These are phyloP conservation scores for Otocyon megalotis DNA, from an alignment of 2,113 vertebrate genomes.

Conservation along the genomic window DNA sequence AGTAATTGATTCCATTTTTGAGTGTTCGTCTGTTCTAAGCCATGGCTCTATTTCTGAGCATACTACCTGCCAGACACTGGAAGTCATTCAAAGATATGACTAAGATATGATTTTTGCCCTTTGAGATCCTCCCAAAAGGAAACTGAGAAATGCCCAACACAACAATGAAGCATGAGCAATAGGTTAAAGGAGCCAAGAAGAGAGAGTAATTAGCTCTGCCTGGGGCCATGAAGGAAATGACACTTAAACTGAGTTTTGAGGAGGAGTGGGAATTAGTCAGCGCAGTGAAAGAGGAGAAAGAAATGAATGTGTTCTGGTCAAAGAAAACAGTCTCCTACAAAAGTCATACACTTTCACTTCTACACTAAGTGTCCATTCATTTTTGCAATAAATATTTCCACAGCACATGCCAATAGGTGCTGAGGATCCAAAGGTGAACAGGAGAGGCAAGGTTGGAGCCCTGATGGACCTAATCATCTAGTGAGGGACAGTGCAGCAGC, in stretches of 20 bases:
- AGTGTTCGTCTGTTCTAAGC: slow-evolving; percentile 16
- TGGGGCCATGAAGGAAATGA: neutral
- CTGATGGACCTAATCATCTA: neutral
- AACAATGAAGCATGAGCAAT: slow-evolving; percentile 45
- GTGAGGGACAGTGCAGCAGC: neutral
- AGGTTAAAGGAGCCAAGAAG: neutral
- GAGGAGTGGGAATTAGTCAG: neutral
- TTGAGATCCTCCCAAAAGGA: slow-evolving; percentile 66
- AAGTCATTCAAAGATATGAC: slow-evolving; percentile 51
- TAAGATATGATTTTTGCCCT: slow-evolving; percentile 53
- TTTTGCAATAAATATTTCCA: slow-evolving; percentile 22
- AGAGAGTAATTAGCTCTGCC: slow-evolving; percentile 19
- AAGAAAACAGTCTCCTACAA: slow-evolving; percentile 25
- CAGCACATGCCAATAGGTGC: neutral
- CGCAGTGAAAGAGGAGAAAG: neutral
- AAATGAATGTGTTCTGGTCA: neutral
- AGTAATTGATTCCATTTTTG: slow-evolving; percentile 41
- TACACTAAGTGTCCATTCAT: neutral
- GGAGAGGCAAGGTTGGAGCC: neutral
- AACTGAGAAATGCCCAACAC: slow-evolving; percentile 42
- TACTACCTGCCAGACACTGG: slow-evolving; percentile 55
- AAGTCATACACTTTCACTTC: slow-evolving; percentile 7
- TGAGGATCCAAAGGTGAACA: neutral
- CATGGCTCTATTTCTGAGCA: slow-evolving; percentile 21
- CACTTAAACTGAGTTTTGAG: slow-evolving; percentile 49